Base-by-base conservation (phyloP, 1,140 invertebrate species). In the Lerema accius region DNA sequence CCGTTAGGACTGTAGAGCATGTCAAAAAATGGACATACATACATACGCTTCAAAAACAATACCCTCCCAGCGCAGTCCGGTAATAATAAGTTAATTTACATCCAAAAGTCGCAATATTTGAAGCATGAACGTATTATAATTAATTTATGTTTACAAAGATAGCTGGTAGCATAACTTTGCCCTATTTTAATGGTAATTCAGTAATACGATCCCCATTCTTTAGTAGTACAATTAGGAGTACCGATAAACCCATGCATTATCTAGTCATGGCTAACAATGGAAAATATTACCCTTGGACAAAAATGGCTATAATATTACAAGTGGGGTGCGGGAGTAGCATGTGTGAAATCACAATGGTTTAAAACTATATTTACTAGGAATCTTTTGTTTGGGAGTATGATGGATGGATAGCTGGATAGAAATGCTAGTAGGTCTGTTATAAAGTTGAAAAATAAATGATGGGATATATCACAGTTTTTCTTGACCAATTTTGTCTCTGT, bases 291-390 rank as follows among this genome's bases (percentile, higher is more conserved):
- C 83, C 86, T 71, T 82, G 58, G 50, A 77, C 74, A 80, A 86
- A 86, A 86, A 86, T 86, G 76, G 82, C 83, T 80, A 86, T 89
- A 85, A 87, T 89, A 83, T 89, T 89, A 85, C 86, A 84, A 79
- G 76, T 81, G 71, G 86, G 86, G 82, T 74, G 66, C 69, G 63
- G 78, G 82, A 64, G 79, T 76, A 80, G 73, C 85, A 89, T 88
- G 84, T 89, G 86, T 74, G 81, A 82, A 80, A 82, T 86, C 80
- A 85, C 78, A 89, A 87, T 86, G 69, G 73, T 70, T 76, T 76
- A 72, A 66, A 78, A 86, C 69, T 78, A 75, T 78, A 75, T 80
- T 72, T 78, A 72, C 65, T 67, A 70, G 70, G 68, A 71, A 76
- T 73, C 80, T 80, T n/a, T 83, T 81, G 80, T 78, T 82, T 67